A percentile compares a stretch with the other conserved stretches of the same genome.
Conservation (phyloP, 2,888 invertebrate species). For the Scelioninae gen. 2 region DNA sequence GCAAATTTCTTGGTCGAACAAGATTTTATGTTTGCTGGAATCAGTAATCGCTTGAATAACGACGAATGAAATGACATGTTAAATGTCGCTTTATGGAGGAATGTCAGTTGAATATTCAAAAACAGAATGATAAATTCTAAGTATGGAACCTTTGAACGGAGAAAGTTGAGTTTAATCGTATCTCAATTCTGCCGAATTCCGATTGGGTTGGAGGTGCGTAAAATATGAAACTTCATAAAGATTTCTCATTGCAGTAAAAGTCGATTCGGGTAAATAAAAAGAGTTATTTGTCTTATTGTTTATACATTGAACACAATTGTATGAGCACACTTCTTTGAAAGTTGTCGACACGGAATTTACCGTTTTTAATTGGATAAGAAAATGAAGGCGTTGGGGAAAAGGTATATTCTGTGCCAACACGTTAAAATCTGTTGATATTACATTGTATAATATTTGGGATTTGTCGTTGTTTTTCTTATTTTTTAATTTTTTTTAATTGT, state of each 20-base stretch:
- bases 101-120: constrained; percentile 42
- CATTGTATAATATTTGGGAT: too few species aligned
- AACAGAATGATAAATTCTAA: constrained; percentile 42
- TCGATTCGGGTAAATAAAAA: neutral
- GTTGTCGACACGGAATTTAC: too few species aligned
- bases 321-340: too few species aligned
- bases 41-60: constrained; percentile 7
- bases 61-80: constrained; percentile 21
- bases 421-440: too few species aligned
- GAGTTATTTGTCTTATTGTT: constrained; percentile 11
- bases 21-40: constrained; percentile 10
- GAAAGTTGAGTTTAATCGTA: constrained; percentile 41
- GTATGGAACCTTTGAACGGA: constrained; percentile 29
- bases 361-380: too few species aligned
- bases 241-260: constrained; percentile 27
- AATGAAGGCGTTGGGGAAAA: too few species aligned
- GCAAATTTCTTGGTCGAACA: constrained; percentile 13
- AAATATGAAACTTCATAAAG: constrained; percentile 10
- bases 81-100: constrained; percentile 18
- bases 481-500: too few species aligned
- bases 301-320: neutral
- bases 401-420: too few species aligned
- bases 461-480: too few species aligned
- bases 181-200: constrained; percentile 29
- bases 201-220: neutral